Evolutionary conservation across 2,113 vertebrate species (phyloP).

Genomic region (Nibea coibor): DNA sequence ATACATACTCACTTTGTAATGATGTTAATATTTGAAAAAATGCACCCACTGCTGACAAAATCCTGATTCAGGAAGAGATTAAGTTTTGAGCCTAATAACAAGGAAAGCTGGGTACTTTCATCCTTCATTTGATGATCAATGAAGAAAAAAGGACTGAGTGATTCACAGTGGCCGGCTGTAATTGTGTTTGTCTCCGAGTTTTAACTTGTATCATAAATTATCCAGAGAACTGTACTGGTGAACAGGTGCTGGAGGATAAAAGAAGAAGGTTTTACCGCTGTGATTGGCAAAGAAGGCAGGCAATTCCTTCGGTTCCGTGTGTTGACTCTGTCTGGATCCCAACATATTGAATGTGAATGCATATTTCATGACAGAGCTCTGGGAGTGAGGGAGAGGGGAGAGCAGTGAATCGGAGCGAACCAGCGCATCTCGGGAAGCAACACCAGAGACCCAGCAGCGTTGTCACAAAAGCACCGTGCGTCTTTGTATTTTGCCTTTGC

Average conservation of each 20-base stretch:
- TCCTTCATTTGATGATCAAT: slow-evolving; percentile 35
- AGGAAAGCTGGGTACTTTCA: neutral
- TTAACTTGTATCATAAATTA: slow-evolving; percentile 57
- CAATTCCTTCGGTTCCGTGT: slow-evolving; percentile 46
- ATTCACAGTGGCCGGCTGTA: slow-evolving; percentile 29
- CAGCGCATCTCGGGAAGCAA: slow-evolving; percentile 20
- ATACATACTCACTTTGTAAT: no score
- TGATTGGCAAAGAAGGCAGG: slow-evolving; percentile 28
- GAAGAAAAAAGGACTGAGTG: slow-evolving; percentile 32
- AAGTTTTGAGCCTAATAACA: neutral
- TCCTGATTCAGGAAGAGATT: neutral
- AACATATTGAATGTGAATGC: slow-evolving; percentile 68
- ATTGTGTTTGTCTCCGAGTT: slow-evolving; percentile 57
- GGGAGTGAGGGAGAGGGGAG: slow-evolving; percentile 44
- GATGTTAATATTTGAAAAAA: neutral
- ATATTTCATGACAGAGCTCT: slow-evolving; percentile 73
- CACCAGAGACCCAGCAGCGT: slow-evolving; percentile 9
- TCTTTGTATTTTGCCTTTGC: slow-evolving; percentile 12
- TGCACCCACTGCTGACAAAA: neutral
- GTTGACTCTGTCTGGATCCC: slow-evolving; percentile 55
- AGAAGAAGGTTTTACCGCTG: slow-evolving; percentile 35
- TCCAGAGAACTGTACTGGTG: slow-evolving; percentile 37
- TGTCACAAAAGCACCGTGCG: slow-evolving; percentile 33
- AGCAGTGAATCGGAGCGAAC: slow-evolving; percentile 38
- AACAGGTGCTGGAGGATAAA: slow-evolving; percentile 26